Evolutionary conservation across 1,140 invertebrate genomes (phyloP).

Genomic region (Andricus grossulariae): DNA sequence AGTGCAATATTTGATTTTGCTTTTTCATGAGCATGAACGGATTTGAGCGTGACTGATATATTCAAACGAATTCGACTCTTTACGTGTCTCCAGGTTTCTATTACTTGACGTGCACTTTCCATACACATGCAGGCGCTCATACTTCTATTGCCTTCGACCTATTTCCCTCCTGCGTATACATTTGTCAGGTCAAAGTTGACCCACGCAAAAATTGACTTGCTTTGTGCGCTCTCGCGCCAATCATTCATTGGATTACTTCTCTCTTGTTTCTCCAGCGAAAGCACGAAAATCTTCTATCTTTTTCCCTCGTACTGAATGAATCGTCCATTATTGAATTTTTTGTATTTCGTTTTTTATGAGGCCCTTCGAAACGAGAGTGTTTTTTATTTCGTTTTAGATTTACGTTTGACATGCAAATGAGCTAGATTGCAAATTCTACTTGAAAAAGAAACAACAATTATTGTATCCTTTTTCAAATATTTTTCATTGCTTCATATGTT

Average conservation of each 20-base stretch:
- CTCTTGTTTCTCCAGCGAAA: slow-evolving; percentile 44
- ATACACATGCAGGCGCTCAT: slow-evolving; percentile 35
- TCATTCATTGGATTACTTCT: slow-evolving; percentile 48
- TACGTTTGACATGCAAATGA: too few relatives aligned
- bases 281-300: slow-evolving; percentile 30
- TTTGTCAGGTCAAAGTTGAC: slow-evolving; percentile 48
- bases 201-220: slow-evolving; percentile 43
- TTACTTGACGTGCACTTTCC: slow-evolving; percentile 47
- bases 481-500: slow-evolving; percentile 24
- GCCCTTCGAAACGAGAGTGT: not conserved
- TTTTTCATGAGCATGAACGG: slow-evolving; percentile 46
- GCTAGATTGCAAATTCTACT: slow-evolving; percentile 36
- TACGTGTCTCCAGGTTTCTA: slow-evolving; percentile 40
- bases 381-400: too few relatives aligned
- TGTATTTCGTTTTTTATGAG: not conserved
- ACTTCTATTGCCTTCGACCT: slow-evolving; percentile 34
- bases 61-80: slow-evolving; percentile 39
- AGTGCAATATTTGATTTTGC: slow-evolving; percentile 59
- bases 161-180: slow-evolving; percentile 34
- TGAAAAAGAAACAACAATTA: slow-evolving; percentile 9
- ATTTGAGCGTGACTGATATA: slow-evolving; percentile 40
- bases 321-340: not conserved
- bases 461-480: slow-evolving; percentile 33
- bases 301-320: slow-evolving; percentile 36
- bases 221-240: slow-evolving; percentile 47